phyloP scores from a whole-genome alignment of 2,888 invertebrate species.

The Sphaerolaimus hirsutus region DNA sequence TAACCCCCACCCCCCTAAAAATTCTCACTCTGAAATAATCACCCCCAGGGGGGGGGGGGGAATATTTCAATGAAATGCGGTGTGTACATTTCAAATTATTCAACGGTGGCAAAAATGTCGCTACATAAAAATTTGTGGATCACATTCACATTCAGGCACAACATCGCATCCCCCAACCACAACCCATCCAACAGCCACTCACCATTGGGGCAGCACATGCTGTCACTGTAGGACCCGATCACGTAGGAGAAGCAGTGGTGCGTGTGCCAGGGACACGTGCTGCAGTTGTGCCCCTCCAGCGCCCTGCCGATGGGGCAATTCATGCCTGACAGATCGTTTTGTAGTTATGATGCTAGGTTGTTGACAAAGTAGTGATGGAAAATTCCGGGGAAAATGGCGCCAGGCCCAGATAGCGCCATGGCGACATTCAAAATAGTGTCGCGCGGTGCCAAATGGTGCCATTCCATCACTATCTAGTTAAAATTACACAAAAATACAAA shows the following conservation, averaged over 20 bases:
- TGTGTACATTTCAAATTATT: background rate
- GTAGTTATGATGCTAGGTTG: too few relatives aligned
- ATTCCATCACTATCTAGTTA: too few relatives aligned
- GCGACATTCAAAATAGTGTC: too few relatives aligned
- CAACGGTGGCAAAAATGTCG: background rate
- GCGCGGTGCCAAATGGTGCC: too few relatives aligned
- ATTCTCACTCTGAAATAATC: too few relatives aligned
- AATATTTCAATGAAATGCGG: too few relatives aligned
- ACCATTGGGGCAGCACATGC: conserved; percentile 11
- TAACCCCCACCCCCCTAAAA: too few relatives aligned
- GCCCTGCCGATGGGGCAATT: conserved; percentile 9
- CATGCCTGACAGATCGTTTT: conserved; percentile 6
- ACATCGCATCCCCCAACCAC: background rate
- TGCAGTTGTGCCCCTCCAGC: conserved; percentile 7
- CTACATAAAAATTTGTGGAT: background rate
- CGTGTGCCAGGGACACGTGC: conserved; percentile 9
- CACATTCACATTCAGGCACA: background rate
- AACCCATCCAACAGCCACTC: background rate
- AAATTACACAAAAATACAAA: background rate
- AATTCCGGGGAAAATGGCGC: too few relatives aligned
- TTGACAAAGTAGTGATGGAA: too few relatives aligned
- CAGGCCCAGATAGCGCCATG: too few relatives aligned
- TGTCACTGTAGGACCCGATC: conserved; percentile 7
- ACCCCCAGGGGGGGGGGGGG: too few relatives aligned
- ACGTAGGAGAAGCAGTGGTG: conserved; percentile 10